Percentiles rank a stretch among this genome's conserved stretches.
Evolutionary conservation across 2,888 invertebrate genomes (phyloP).

Genomic region (Gortyna flavago): DNA sequence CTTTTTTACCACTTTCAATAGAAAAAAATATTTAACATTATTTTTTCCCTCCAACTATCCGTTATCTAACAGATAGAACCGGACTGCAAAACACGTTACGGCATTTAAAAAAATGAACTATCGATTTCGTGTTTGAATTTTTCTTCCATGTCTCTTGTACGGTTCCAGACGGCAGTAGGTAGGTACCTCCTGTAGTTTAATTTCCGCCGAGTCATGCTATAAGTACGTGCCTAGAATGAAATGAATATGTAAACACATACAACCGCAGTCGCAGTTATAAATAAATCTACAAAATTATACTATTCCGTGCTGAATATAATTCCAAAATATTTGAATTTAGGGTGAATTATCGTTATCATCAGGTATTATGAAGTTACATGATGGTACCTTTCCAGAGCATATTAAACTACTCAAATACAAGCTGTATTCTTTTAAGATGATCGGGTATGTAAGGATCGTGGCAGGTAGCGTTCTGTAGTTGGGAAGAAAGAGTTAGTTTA

Average conservation of each 20-base stretch:
- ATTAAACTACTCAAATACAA: background rate
- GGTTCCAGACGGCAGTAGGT: conserved; percentile 44
- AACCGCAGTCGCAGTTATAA: conserved; percentile 29
- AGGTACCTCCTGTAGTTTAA: conserved; percentile 68
- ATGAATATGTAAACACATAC: conserved; percentile 56
- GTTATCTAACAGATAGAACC: background rate
- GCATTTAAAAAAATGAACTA: conserved; percentile 33
- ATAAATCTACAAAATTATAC: conserved; percentile 39
- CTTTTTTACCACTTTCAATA: background rate
- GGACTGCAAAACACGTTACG: background rate
- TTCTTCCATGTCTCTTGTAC: conserved; percentile 27
- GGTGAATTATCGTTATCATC: background rate
- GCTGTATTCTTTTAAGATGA: background rate
- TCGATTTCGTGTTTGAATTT: conserved; percentile 35
- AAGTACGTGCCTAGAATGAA: conserved; percentile 62
- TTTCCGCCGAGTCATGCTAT: conserved; percentile 68
- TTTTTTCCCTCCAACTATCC: background rate
- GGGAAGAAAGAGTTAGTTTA: no score
- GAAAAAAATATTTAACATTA: background rate
- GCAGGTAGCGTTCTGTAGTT: background rate
- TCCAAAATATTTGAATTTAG: background rate
- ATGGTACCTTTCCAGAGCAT: background rate
- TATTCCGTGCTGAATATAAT: conserved; percentile 1
- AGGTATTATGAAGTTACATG: background rate
- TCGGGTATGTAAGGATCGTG: background rate